Evolutionary conservation across 2,888 invertebrate genomes (phyloP).

Genomic region (Galerucella pusilla): DNA sequence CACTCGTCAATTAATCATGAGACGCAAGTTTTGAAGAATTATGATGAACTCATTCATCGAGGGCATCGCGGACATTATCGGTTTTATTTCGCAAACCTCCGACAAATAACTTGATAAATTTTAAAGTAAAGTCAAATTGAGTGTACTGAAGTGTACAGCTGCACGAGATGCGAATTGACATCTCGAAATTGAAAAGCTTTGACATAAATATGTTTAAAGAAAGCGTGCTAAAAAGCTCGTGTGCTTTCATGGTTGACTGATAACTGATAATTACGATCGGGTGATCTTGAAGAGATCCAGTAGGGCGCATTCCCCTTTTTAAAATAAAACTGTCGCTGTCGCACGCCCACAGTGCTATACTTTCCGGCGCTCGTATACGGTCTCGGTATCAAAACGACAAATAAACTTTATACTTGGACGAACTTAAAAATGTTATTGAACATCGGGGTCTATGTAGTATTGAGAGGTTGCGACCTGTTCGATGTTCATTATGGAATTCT

Average conservation of each 20-base stretch:
- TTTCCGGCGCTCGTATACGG: conserved; percentile 53
- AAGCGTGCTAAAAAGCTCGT: conserved; percentile 64
- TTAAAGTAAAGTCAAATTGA: conserved; percentile 49
- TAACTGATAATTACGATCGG: conserved; percentile 66
- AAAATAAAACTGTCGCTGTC: conserved; percentile 64
- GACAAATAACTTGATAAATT: conserved; percentile 40
- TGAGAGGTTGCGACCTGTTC: conserved; percentile 1
- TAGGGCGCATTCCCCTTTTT: conserved; percentile 58
- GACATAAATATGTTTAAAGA: conserved; percentile 65
- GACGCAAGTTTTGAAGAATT: conserved; percentile 23
- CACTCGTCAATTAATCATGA: conserved; percentile 22
- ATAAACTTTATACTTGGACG: conserved; percentile 64
- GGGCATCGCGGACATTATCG: conserved; percentile 4
- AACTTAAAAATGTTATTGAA: conserved; percentile 57
- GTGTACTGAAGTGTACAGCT: conserved; percentile 54
- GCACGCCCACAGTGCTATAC: conserved; percentile 61
- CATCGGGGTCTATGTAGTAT: conserved; percentile 13
- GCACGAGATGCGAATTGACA: conserved; percentile 61
- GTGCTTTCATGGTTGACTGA: conserved; percentile 62
- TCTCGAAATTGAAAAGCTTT: conserved; percentile 62
- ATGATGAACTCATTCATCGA: conserved; percentile 24
- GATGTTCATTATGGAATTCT: neutral
- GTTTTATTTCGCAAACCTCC: conserved; percentile 28
- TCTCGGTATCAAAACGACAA: conserved; percentile 56
- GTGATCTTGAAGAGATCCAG: conserved; percentile 64